Conservation (phyloP, 2,888 invertebrate genomes). For the Hanleya hanleyi region DNA sequence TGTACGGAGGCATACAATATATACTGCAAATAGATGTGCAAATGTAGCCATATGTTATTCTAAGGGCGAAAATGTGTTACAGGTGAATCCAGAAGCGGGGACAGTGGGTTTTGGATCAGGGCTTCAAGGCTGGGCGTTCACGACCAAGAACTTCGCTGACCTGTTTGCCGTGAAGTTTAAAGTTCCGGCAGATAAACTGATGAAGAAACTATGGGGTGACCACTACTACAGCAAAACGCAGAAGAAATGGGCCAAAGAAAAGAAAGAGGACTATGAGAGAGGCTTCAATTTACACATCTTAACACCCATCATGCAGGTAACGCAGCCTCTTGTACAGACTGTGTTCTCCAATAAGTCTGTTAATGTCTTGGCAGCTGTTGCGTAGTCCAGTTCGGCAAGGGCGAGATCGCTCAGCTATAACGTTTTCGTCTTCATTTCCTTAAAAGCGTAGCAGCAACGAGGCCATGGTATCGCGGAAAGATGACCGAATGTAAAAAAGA, state of each 20-base stretch:
- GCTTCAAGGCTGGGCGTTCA: conserved; percentile 99
- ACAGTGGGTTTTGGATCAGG: conserved; percentile 99
- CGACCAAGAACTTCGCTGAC: conserved; percentile 99
- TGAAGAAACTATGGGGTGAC: conserved; percentile 97
- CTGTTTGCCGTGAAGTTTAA: conserved; percentile 99
- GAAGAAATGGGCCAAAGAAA: conserved; percentile 90
- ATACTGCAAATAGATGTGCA: too few relatives aligned
- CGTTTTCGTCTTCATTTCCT: too few relatives aligned
- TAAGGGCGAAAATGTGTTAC: neutral
- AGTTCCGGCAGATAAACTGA: conserved; percentile 89
- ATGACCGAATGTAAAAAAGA: too few relatives aligned
- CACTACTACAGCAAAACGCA: conserved; percentile 98
- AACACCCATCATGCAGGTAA: conserved; percentile 98
- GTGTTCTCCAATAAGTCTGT: too few relatives aligned
- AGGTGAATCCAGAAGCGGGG: conserved; percentile 97
- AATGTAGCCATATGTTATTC: too few relatives aligned
- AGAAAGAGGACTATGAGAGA: conserved; percentile 75
- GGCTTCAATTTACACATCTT: conserved; percentile 99
- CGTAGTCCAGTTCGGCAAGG: too few relatives aligned
- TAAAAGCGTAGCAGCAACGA: too few relatives aligned
- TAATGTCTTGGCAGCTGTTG: too few relatives aligned
- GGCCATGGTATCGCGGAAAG: too few relatives aligned
- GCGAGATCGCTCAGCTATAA: too few relatives aligned
- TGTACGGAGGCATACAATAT: too few relatives aligned
- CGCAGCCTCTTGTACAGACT: too few relatives aligned